Base-by-base conservation (phyloP, 2,797 vertebrate species). In the Megaceryle alcyon region DNA sequence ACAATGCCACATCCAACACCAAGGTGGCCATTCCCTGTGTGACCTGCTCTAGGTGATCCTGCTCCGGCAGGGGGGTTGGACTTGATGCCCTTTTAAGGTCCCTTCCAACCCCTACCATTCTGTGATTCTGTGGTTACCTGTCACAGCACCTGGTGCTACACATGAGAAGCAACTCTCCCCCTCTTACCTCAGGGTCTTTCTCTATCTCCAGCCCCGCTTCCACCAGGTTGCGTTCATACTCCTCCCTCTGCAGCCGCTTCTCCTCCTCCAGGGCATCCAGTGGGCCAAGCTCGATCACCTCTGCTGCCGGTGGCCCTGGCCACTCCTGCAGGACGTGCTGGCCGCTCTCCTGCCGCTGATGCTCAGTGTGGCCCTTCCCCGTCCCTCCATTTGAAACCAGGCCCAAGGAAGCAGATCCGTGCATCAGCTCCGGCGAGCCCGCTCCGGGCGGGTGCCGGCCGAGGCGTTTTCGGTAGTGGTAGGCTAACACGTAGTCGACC, bases 401-500 rank as follows among this genome's bases (percentile, higher is more conserved):
- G 66, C 98, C 98, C 35, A 94, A 29, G 3, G 96, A 77, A 4
- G 76, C 57, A 3, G 96, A 76, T 3, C 83, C 12, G 0, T 7
- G 37, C 1, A 0, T 12, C 0, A 4, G 95, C 41, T 97, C 98
- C 0, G 96, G 98, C 1, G 98, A 98, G 28, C 97, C 97, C 0
- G 69, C 76, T 0, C 95, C 88, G 0, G 93, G 66, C 0, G 1
- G 39, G 3, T 86, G 46, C 35, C 79, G 98, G 6, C 96, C 84
- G 3, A 91, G 63, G 1, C 84, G 97, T 51, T 98, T 98, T 88
- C 99, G 98, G 95, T 98, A 99, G 97, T 99, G 99, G 96, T 99
- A 99, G 53, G 98, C 99, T 12, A 99, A 97, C 54, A 99, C 98
- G 0, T 99, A 99, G 96, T 99, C 99, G 0, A 99, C 99, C 97